phyloP scores from a whole-genome alignment of 2,113 vertebrate genomes.

The Dendropsophus ebraccatus region DNA sequence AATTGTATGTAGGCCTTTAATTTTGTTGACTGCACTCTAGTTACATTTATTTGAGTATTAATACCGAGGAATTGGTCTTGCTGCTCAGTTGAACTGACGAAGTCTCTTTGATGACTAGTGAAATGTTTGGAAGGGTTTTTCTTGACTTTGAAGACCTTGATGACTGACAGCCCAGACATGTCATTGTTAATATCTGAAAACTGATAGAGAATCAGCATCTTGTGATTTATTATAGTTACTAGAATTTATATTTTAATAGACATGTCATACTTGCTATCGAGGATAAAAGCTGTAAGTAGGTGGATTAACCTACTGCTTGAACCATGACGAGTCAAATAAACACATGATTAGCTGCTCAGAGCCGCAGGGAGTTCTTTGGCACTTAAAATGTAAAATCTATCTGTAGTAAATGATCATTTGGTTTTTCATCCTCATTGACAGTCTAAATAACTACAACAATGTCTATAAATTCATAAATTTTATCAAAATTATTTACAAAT shows the following conservation, averaged over 20 bases:
- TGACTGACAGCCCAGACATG: not conserved
- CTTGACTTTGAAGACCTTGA: not conserved
- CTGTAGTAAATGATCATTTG: not conserved
- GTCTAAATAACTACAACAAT: not conserved
- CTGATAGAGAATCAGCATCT: not conserved
- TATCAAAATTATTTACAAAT: not conserved
- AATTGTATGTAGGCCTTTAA: no score
- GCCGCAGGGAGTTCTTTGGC: not conserved
- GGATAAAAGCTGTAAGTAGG: not conserved
- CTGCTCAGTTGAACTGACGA: no score
- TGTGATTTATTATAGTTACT: not conserved
- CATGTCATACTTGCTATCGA: not conserved
- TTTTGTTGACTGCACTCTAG: no score
- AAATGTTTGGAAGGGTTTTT: no score
- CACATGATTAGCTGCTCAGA: slow-evolving; percentile 3
- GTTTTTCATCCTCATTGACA: no score
- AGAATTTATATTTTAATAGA: not conserved
- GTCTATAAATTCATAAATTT: not conserved
- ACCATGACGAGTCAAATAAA: not conserved
- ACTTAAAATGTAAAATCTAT: not conserved
- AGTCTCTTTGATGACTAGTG: no score
- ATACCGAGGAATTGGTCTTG: no score
- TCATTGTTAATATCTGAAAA: not conserved
- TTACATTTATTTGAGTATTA: no score
- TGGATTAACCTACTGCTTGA: not conserved